phyloP scores from a whole-genome alignment of 2,888 invertebrate species.

The Platerodrilus igneus region DNA sequence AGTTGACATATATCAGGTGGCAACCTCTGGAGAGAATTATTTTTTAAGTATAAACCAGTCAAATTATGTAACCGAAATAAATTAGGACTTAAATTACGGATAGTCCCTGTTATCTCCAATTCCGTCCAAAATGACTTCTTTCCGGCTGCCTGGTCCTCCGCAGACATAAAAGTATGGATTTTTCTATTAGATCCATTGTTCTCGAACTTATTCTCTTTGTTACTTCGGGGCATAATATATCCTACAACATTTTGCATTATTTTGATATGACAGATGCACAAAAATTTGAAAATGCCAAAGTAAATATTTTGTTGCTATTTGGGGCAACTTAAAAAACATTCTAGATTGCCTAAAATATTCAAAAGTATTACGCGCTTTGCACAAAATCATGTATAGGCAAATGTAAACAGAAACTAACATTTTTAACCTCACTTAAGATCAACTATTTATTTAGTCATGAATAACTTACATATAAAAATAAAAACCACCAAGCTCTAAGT shows the following conservation, averaged over 20 bases:
- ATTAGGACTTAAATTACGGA: conserved; percentile 88
- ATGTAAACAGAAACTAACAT: conserved; percentile 16
- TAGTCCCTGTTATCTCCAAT: conserved; percentile 79
- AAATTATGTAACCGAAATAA: conserved; percentile 89
- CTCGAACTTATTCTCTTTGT: conserved; percentile 85
- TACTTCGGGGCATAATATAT: conserved; percentile 52
- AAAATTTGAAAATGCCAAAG: conserved; percentile 24
- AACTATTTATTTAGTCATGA: no score
- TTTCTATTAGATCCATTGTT: conserved; percentile 67
- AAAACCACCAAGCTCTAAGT: no score
- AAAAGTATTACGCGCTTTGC: neutral
- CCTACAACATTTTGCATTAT: conserved; percentile 36
- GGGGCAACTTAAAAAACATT: neutral
- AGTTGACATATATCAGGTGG: conserved; percentile 88
- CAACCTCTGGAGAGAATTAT: conserved; percentile 87
- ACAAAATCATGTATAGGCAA: neutral
- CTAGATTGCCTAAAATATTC: conserved; percentile 5
- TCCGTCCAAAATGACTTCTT: conserved; percentile 86
- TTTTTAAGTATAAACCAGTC: conserved; percentile 92
- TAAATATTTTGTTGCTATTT: conserved; percentile 6
- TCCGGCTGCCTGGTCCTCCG: conserved; percentile 87
- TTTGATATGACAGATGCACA: conserved; percentile 16
- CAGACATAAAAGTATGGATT: conserved; percentile 86
- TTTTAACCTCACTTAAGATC: conserved; percentile 10
- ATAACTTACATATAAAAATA: no score